These are phyloP conservation scores for Brachionus calyciflorus DNA, from an alignment of 1,140 invertebrate genomes.

Conservation along the genomic window DNA sequence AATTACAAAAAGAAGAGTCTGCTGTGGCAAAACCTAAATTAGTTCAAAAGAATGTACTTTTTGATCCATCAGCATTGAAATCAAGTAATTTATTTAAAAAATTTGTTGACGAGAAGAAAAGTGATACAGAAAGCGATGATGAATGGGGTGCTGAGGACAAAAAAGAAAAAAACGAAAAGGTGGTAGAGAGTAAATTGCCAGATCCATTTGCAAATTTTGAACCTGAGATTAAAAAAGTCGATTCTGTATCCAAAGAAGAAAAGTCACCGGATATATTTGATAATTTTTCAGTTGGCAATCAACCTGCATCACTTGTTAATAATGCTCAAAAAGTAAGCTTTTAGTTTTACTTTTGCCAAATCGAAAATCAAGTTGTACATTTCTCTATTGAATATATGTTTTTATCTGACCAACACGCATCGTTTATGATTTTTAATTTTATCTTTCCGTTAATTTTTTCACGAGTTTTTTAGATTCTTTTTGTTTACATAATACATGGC, in stretches of 20 bases:
- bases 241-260: not conserved
- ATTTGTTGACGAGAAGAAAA: not conserved
- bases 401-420: too few species aligned
- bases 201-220: not conserved
- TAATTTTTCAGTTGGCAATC: not conserved
- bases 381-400: too few species aligned
- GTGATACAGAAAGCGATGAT: conserved; percentile 8
- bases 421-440: too few species aligned
- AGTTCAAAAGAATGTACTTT: conserved; percentile 3
- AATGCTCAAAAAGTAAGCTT: not conserved
- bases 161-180: not conserved
- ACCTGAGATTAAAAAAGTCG: not conserved
- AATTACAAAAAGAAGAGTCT: not conserved
- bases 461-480: too few species aligned
- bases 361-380: too few species aligned
- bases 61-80: conserved; percentile 32
- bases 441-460: too few species aligned
- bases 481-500: too few species aligned
- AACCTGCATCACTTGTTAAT: not conserved
- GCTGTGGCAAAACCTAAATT: not conserved
- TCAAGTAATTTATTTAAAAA: conserved; percentile 43
- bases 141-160: not conserved
- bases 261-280: not conserved
- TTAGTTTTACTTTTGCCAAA: too few species aligned
- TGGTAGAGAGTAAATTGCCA: not conserved